These are phyloP conservation scores for Acanthurus leucopareius DNA, from an alignment of 2,797 vertebrate genomes.

Conservation along the genomic window DNA sequence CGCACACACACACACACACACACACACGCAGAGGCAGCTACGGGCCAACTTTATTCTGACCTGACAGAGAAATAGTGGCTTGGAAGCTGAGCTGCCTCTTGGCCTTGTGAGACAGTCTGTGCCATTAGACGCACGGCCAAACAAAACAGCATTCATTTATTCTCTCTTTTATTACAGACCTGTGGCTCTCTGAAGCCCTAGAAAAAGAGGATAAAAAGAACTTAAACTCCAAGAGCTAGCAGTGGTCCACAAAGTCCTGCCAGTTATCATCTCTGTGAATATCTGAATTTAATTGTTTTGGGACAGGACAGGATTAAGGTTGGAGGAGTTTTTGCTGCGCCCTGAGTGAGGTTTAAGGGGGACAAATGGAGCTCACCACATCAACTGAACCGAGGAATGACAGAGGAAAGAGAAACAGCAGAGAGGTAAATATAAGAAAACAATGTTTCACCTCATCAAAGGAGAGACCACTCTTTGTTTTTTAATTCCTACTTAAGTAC, in stretches of 20 bases:
- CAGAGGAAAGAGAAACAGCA: conserved; percentile 25
- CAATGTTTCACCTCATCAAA: neutral
- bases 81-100: conserved; percentile 46
- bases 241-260: neutral
- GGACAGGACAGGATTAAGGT: neutral
- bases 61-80: conserved; percentile 52
- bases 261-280: conserved; percentile 2
- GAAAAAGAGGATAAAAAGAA: conserved; percentile 25
- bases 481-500: neutral
- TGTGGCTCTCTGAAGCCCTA: conserved; percentile 30
- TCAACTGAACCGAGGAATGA: neutral
- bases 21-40: conserved; percentile 4
- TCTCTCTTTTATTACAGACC: conserved; percentile 52
- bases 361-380: conserved; percentile 41
- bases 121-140: conserved; percentile 24
- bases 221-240: conserved; percentile 4
- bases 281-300: conserved; percentile 23
- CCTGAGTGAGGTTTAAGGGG: conserved; percentile 15
- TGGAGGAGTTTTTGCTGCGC: neutral
- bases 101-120: conserved; percentile 34
- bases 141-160: conserved; percentile 33
- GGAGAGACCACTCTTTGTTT: neutral
- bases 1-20: neutral
- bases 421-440: conserved; percentile 42
- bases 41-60: conserved; percentile 35